Evolutionary conservation across 2,797 vertebrate species (phyloP).

Genomic region (Parotocinclus haroldoi): DNA sequence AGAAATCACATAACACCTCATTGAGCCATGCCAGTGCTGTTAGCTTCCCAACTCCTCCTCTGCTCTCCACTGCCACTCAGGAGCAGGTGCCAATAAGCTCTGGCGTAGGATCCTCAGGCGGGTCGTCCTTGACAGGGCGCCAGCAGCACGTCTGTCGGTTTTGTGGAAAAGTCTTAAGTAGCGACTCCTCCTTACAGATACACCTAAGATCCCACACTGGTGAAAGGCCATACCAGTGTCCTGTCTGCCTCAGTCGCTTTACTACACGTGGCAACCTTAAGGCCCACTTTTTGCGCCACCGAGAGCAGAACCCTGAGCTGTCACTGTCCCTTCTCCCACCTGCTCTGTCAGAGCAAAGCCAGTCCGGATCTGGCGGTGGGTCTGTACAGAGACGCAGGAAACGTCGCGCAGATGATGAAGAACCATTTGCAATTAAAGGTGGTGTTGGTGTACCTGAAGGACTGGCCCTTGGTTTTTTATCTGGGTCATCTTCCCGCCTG

Average conservation of each 20-base stretch:
- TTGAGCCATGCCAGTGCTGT: conserved; percentile 63
- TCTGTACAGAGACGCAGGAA: conserved; percentile 69
- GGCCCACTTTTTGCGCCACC: conserved; percentile 88
- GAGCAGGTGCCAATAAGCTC: conserved; percentile 65
- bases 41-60: conserved; percentile 62
- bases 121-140: conserved; percentile 54
- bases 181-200: conserved; percentile 90
- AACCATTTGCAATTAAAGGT: conserved; percentile 69
- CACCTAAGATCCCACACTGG: conserved; percentile 90
- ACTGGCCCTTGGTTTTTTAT: conserved; percentile 70
- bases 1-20: conserved; percentile 70
- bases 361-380: conserved; percentile 47
- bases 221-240: conserved; percentile 89
- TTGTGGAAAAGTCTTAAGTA: conserved; percentile 88
- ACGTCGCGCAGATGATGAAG: conserved; percentile 71
- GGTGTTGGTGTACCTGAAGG: conserved; percentile 64
- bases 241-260: conserved; percentile 89
- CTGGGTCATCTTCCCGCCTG: conserved; percentile 61
- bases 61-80: conserved; percentile 62
- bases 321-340: conserved; percentile 88
- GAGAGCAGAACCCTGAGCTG: conserved; percentile 87
- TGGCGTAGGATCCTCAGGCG: conserved; percentile 55
- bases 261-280: conserved; percentile 91
- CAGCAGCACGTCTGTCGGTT: conserved; percentile 83
- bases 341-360: conserved; percentile 73